These are phyloP conservation scores for Ecliptopera silaceata DNA, from an alignment of 2,888 invertebrate genomes.

Conservation along the genomic window DNA sequence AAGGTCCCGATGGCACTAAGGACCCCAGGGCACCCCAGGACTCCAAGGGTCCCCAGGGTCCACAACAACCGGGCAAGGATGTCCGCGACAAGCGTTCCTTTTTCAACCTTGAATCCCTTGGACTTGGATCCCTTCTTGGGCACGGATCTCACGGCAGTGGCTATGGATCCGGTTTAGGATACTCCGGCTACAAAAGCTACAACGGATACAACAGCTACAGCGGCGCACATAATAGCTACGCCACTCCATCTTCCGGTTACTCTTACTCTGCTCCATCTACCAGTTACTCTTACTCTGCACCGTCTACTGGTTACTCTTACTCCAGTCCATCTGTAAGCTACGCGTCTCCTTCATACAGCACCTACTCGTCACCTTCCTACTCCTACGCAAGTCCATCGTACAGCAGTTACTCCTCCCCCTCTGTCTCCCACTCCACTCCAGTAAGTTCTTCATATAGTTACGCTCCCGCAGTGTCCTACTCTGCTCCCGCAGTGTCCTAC, in stretches of 20 bases:
- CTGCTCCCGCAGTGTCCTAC: constrained; percentile 19
- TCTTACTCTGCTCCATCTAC: constrained; percentile 10
- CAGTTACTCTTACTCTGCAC: constrained; percentile 25
- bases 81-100: constrained; percentile 54
- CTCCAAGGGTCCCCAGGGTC: constrained; percentile 27
- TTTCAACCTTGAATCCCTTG: constrained; percentile 32
- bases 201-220: constrained; percentile 18
- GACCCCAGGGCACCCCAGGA: constrained; percentile 1
- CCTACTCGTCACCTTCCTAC: constrained; percentile 25
- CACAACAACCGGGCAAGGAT: constrained; percentile 36
- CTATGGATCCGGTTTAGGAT: constrained; percentile 17
- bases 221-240: constrained; percentile 19
- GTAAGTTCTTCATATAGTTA: constrained; percentile 10
- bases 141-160: constrained; percentile 14
- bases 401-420: constrained; percentile 17
- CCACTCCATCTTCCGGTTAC: constrained; percentile 21
- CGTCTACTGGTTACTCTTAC: constrained; percentile 22
- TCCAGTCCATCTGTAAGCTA: constrained; percentile 17
- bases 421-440: constrained; percentile 10
- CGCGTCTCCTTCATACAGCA: constrained; percentile 17
- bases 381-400: constrained; percentile 22
- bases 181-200: constrained; percentile 24
- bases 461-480: constrained; percentile 14
- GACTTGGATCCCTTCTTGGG: constrained; percentile 1
- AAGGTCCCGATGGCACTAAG: constrained; percentile 27